A percentile compares a stretch with the other conserved stretches of the same genome.
Conservation (phyloP, 2,888 invertebrate genomes). For the Bellardia pandia region DNA sequence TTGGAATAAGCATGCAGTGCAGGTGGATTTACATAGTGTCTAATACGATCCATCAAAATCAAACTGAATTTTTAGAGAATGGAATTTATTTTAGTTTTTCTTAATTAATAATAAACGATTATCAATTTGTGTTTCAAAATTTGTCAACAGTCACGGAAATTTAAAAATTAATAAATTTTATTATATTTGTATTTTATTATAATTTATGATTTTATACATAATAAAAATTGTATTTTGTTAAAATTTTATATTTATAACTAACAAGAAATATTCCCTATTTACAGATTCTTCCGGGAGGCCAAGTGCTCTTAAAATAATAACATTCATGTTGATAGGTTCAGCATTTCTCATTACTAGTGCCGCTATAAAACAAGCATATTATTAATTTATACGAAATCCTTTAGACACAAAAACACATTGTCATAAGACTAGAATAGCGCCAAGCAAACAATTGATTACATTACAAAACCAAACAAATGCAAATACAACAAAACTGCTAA, state of each 20-base stretch:
- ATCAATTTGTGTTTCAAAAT: too few species aligned
- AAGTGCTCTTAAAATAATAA: constrained; percentile 84
- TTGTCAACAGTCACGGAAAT: too few species aligned
- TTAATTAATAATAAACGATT: too few species aligned
- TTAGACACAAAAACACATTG: not conserved
- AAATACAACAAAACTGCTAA: not conserved
- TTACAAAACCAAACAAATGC: not conserved
- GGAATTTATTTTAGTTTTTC: too few species aligned
- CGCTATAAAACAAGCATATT: constrained; percentile 83
- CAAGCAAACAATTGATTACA: constrained; percentile 5
- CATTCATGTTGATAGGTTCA: constrained; percentile 82
- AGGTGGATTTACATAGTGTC: too few species aligned
- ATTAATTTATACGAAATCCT: constrained; percentile 51
- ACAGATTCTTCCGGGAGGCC: constrained; percentile 84
- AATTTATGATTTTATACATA: too few species aligned
- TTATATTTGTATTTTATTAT: too few species aligned
- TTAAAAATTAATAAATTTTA: too few species aligned
- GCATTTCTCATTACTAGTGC: constrained; percentile 84
- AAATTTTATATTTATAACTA: not conserved
- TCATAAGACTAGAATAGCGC: constrained; percentile 2
- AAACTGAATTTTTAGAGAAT: too few species aligned
- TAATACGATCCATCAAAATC: too few species aligned
- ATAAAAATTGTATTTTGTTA: too few species aligned
- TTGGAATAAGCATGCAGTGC: too few species aligned
- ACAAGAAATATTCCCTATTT: constrained; percentile 54